Percentiles rank a stretch among this genome's conserved stretches.
phyloP scores from a whole-genome alignment of 2,797 vertebrate species.

The Eulemur rubriventer region DNA sequence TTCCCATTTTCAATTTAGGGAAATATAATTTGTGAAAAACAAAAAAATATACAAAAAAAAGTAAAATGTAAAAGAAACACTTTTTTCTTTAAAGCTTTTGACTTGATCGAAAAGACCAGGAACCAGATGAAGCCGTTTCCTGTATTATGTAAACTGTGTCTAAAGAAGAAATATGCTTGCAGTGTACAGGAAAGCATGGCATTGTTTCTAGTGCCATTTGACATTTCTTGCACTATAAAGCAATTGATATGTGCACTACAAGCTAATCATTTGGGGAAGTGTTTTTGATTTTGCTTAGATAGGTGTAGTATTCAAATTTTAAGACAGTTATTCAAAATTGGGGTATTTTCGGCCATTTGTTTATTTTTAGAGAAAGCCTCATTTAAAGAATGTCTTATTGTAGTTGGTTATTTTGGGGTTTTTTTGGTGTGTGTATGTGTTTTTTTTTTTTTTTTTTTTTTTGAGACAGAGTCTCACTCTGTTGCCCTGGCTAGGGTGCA shows the following conservation, averaged over 20 bases:
- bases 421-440: not conserved
- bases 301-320: slow-evolving; percentile 75
- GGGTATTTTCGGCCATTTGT: slow-evolving; percentile 76
- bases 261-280: slow-evolving; percentile 72
- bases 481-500: not conserved
- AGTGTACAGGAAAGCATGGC: slow-evolving; percentile 48
- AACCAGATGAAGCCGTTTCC: slow-evolving; percentile 72
- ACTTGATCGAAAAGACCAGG: slow-evolving; percentile 76
- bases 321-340: slow-evolving; percentile 59
- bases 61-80: slow-evolving; percentile 68
- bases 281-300: slow-evolving; percentile 76
- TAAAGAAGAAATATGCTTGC: slow-evolving; percentile 67
- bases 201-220: slow-evolving; percentile 4
- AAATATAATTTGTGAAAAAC: slow-evolving; percentile 68
- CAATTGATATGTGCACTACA: slow-evolving; percentile 57
- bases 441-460: too few relatives aligned
- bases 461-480: not conserved
- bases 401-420: slow-evolving; percentile 74
- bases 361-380: slow-evolving; percentile 78
- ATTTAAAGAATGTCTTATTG: slow-evolving; percentile 80
- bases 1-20: slow-evolving; percentile 66
- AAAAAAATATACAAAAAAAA: slow-evolving; percentile 57
- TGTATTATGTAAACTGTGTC: slow-evolving; percentile 41
- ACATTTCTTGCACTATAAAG: slow-evolving; percentile 56
- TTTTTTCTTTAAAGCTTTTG: slow-evolving; percentile 76